A percentile compares a stretch with the other conserved stretches of the same genome.
Conservation (phyloP, 2,113 vertebrate species). For the Chaetodon auriga region DNA sequence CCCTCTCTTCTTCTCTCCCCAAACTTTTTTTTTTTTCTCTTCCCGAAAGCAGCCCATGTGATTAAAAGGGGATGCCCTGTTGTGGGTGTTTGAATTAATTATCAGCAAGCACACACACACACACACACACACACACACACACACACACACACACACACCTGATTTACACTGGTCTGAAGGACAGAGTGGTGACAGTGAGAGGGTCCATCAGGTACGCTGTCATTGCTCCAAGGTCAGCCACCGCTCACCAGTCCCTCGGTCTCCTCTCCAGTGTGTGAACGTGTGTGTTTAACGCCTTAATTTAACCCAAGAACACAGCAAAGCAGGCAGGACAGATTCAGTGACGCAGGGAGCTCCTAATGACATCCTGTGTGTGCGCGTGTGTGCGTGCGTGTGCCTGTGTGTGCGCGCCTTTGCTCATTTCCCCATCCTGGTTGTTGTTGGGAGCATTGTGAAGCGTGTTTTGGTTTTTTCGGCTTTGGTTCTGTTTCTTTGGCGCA, state of each 20-base stretch:
- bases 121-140: conserved; percentile 28
- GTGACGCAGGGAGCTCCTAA: conserved; percentile 40
- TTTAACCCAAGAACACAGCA: conserved; percentile 68
- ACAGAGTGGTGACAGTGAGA: conserved; percentile 66
- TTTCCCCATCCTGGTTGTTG: conserved; percentile 2
- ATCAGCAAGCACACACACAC: neutral
- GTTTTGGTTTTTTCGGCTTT: neutral
- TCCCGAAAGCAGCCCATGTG: conserved; percentile 40
- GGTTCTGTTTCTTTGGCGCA: neutral
- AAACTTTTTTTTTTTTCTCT: conserved; percentile 15
- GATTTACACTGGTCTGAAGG: conserved; percentile 65
- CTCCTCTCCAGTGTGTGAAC: conserved; percentile 62
- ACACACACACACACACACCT: conserved; percentile 31
- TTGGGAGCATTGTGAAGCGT: neutral
- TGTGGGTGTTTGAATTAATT: conserved; percentile 63
- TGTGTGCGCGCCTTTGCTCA: neutral
- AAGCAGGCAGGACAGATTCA: conserved; percentile 30
- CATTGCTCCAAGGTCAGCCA: conserved; percentile 78
- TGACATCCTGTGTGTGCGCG: conserved; percentile 29
- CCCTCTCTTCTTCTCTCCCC: neutral
- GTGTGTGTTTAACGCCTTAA: conserved; percentile 76
- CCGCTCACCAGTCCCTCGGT: conserved; percentile 42
- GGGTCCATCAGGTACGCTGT: conserved; percentile 73
- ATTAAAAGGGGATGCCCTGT: conserved; percentile 66
- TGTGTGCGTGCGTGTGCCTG: neutral